Conservation (phyloP, 2,797 vertebrate genomes). For the Nasua narica region DNA sequence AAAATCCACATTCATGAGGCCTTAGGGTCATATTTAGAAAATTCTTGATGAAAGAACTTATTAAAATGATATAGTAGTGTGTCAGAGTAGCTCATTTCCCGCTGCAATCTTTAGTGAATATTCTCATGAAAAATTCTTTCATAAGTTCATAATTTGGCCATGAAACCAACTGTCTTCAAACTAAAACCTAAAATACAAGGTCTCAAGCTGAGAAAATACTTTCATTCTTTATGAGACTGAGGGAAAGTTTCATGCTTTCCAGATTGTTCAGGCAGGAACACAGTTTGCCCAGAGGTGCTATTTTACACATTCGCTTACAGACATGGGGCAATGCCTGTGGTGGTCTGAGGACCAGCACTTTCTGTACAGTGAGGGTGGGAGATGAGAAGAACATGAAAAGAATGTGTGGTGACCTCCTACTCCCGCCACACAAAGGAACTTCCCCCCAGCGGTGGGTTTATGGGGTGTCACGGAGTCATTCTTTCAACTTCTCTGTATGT, state of each 20-base stretch:
- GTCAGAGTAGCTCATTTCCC: constrained; percentile 36
- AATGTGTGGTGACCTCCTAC: background rate
- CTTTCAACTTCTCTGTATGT: background rate
- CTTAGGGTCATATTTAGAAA: background rate
- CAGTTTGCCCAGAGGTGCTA: background rate
- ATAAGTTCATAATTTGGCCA: constrained; percentile 37
- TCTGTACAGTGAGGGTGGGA: background rate
- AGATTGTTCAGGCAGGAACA: constrained; percentile 50
- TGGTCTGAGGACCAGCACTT: background rate
- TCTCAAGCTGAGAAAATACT: constrained; percentile 57
- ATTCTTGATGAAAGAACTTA: background rate
- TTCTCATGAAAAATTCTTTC: constrained; percentile 71
- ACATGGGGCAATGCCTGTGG: background rate
- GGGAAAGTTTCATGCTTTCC: constrained; percentile 60
- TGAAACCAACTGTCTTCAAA: constrained; percentile 19
- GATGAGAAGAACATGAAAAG: background rate
- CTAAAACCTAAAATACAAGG: constrained; percentile 65
- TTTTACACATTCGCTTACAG: background rate
- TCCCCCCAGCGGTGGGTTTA: background rate
- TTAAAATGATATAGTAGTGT: background rate
- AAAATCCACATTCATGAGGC: background rate
- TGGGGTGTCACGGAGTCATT: background rate
- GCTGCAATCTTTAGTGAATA: constrained; percentile 31
- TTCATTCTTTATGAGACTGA: constrained; percentile 64
- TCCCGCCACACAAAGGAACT: background rate